Evolutionary conservation across 2,113 vertebrate species (phyloP).

Genomic region (Vicugna pacos): DNA sequence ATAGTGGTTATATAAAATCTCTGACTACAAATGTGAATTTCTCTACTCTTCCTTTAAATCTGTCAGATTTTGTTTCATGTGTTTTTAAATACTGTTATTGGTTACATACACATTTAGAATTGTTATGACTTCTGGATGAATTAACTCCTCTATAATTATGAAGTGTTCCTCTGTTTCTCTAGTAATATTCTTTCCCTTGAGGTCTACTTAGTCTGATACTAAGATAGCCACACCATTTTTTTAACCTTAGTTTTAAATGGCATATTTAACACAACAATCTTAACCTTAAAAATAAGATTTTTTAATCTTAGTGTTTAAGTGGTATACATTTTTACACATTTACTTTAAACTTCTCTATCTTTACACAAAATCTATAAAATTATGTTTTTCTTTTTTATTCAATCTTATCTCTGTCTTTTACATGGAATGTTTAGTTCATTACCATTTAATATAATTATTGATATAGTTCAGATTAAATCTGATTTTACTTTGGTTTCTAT

Average conservation of each 20-base stretch:
- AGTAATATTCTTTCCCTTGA: background rate
- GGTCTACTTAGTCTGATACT: background rate
- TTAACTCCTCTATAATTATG: slow-evolving; percentile 3
- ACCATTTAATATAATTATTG: background rate
- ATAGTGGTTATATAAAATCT: background rate
- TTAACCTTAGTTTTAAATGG: background rate
- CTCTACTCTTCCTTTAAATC: background rate
- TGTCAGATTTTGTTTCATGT: background rate
- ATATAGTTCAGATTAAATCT: background rate
- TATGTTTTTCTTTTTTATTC: background rate
- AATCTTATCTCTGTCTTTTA: background rate
- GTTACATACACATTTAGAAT: background rate
- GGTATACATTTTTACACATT: background rate
- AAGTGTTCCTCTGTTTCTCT: background rate
- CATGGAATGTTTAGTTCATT: background rate
- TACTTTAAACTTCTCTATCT: background rate
- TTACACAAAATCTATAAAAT: background rate
- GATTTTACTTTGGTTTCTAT: background rate
- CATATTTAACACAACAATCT: background rate
- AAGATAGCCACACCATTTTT: background rate
- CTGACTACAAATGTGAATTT: background rate
- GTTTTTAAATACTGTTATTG: background rate
- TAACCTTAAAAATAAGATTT: background rate
- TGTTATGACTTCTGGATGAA: background rate
- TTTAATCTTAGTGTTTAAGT: background rate